Evolutionary conservation across 2,113 vertebrate genomes (phyloP).

Genomic region (Semicossyphus pulcher): DNA sequence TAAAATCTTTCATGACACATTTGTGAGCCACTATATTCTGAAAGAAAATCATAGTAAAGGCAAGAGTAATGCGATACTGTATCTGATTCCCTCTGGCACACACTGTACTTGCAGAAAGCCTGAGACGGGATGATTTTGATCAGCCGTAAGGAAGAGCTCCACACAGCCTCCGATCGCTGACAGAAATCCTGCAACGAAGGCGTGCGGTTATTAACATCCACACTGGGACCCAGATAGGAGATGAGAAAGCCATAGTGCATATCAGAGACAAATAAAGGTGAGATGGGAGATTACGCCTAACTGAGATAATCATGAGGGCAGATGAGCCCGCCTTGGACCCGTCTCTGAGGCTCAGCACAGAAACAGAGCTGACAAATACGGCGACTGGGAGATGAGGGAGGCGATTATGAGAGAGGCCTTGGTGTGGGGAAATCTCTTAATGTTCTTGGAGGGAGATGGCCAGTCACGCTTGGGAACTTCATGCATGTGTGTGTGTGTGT

Average conservation of each 20-base stretch:
- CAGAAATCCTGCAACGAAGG: conserved; percentile 32
- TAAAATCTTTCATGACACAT: not conserved
- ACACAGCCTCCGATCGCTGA: conserved; percentile 6
- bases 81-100: conserved; percentile 39
- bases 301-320: conserved; percentile 65
- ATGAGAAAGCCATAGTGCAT: conserved; percentile 42
- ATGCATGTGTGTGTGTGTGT: conserved; percentile 20
- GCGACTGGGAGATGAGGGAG: conserved; percentile 55
- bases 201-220: conserved; percentile 45
- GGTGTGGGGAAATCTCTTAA: conserved; percentile 71
- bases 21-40: conserved; percentile 9
- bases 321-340: conserved; percentile 61
- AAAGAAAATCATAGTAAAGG: conserved; percentile 1
- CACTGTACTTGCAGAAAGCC: conserved; percentile 41
- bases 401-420: conserved; percentile 58
- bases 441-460: conserved; percentile 67
- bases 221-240: conserved; percentile 41
- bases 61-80: conserved; percentile 26
- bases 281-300: conserved; percentile 59
- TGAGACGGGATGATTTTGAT: conserved; percentile 64
- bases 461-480: conserved; percentile 51
- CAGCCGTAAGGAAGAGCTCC: conserved; percentile 39
- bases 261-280: conserved; percentile 69
- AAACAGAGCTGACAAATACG: conserved; percentile 67
- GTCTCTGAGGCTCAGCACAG: conserved; percentile 43